Base-by-base conservation (phyloP, 1,140 invertebrate species). In the Drosophila truncata region DNA sequence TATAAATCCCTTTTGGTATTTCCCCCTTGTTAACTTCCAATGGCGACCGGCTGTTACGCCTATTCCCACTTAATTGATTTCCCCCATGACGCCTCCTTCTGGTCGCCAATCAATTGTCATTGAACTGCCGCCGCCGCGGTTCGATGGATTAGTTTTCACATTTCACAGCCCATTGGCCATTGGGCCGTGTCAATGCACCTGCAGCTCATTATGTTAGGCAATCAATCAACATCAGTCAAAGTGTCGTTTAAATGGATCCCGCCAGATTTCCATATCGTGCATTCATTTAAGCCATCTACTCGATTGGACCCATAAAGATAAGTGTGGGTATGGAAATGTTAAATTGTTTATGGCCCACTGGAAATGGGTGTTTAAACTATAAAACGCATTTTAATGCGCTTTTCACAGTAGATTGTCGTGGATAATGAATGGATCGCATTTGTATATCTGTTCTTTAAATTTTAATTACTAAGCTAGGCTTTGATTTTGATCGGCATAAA, bases 11-110 rank as follows among this genome's bases (percentile, higher is more conserved):
- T 31, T 60, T 72, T n/a, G 29, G 27, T 49, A 35, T 49, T 50
- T 31, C 3, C 27, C 31, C 25, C 33, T 10, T 23, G 31, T 47
- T 66, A 64, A 31, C 62, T 41, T n/a, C 44, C 50, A 50, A 66
- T 69, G 46, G 29, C 20, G n/a, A 41, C 65, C 50, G 27, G 69
- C 35, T 72, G 69, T 29, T 72, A 50, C 69, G 35, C 29, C 25
- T 72, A 14, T 73, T 72, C 44, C 67, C 67, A 73, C 23, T 60
- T 60, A 73, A 72, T 72, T 73, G 70, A 72, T 60, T 72, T 73
- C 54, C 67, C 52, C 13, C 54, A 31, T 37, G 63, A 70, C 37
- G 44, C 29, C 42, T 11, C 39, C 54, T 35, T 9, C 31, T 55
- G 35, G 35, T 72, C 25, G n/a, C 42, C 66, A 59, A 71, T 72